Evolutionary conservation across 2,113 vertebrate genomes (phyloP).

Genomic region (Vulpes ferrilata): DNA sequence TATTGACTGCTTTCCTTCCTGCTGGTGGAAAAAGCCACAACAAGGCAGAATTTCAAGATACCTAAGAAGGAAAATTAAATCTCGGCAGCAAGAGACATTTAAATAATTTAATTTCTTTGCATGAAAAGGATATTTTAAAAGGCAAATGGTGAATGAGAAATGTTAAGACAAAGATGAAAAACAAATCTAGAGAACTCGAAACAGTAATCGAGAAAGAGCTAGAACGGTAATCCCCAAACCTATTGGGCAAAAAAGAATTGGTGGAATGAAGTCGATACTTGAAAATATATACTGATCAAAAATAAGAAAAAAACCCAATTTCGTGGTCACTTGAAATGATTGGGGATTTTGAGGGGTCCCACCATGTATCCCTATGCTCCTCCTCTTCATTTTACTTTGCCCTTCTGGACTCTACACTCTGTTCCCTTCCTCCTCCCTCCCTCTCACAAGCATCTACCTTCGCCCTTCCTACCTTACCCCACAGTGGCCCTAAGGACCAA

Average conservation of each 20-base stretch:
- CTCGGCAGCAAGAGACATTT: slow-evolving; percentile 30
- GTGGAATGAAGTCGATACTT: neutral
- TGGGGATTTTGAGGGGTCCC: neutral
- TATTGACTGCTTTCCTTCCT: slow-evolving; percentile 63
- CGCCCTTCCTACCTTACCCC: neutral
- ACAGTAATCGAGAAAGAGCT: neutral
- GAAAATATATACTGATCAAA: slow-evolving; percentile 12
- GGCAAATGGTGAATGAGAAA: neutral
- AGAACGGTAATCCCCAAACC: neutral
- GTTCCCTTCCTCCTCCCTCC: neutral
- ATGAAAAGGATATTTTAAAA: slow-evolving; percentile 27
- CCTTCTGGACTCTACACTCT: neutral
- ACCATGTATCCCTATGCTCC: fast-evolving
- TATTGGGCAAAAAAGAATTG: neutral
- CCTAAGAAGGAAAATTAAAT: slow-evolving; percentile 68
- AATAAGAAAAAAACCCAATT: neutral
- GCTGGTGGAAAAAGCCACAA: slow-evolving; percentile 49
- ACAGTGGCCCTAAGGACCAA: neutral
- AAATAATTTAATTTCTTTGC: slow-evolving; percentile 8
- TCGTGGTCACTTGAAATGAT: neutral
- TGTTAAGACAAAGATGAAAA: neutral
- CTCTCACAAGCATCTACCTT: neutral
- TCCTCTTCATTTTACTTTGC: neutral
- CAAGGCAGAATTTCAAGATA: slow-evolving; percentile 62
- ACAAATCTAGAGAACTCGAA: neutral